These are phyloP conservation scores for Bembecia ichneumoniformis DNA, from an alignment of 2,888 invertebrate genomes.

Conservation along the genomic window DNA sequence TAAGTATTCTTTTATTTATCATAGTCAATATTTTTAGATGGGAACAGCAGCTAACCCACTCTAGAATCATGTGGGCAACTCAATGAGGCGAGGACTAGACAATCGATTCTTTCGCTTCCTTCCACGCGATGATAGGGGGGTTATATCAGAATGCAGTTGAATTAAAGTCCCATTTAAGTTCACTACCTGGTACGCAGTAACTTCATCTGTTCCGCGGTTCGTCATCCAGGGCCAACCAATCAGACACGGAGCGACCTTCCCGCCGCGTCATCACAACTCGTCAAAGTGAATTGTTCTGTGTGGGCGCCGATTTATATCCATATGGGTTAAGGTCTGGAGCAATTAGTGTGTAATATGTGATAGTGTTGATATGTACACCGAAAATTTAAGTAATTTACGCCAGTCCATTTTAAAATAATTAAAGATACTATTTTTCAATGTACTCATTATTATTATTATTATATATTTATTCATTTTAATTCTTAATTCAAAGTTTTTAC, in stretches of 20 bases:
- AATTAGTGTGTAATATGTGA: constrained; percentile 5
- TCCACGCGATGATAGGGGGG: background rate
- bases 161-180: background rate
- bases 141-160: background rate
- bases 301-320: background rate
- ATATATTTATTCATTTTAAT: no score
- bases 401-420: no score
- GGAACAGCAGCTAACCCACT: constrained; percentile 1
- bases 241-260: background rate
- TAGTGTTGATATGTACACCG: no score
- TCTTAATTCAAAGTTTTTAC: no score
- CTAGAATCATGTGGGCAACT: constrained; percentile 3
- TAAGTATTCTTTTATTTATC: no score
- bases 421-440: no score
- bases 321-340: constrained; percentile 11
- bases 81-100: constrained; percentile 6
- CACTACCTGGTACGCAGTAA: constrained; percentile 1
- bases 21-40: no score
- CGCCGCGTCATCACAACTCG: background rate
- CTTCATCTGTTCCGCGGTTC: constrained; percentile 2
- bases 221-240: constrained; percentile 6
- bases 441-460: no score
- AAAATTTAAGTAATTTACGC: no score
- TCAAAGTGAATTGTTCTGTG: background rate
- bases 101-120: no score